Evolutionary conservation across 2,113 vertebrate species (phyloP), one percentile per base, ranked within the genome.

Genomic region (Larimichthys crocea): DNA sequence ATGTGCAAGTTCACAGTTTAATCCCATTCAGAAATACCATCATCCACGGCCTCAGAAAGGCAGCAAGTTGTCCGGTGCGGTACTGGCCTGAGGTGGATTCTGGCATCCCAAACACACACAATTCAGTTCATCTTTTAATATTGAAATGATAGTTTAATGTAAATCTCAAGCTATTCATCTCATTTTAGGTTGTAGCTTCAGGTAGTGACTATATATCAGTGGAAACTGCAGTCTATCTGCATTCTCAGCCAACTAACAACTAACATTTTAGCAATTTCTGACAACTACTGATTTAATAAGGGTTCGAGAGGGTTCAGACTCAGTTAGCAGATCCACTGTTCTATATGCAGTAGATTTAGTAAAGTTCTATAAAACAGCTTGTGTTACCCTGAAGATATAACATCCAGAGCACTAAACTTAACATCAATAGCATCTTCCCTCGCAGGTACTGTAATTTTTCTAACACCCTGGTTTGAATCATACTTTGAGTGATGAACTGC

Each of bases 381-480:
- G 50, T 80, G 14, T 46, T 11, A 11, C 2, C 46, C 65, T 4
- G 4, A 11, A 59, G 40, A 42, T 44, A 65, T 8, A 49, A 56
- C 44, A 78, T 10, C n/a, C 29, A 40, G 40, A 24, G 15, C 53
- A 24, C 10, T 24, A 20, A n/a, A 72, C 50, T 20, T 52, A 17
- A 29, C 53, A 81, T 74, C 71, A 55, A 3, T 55, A 24, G 11
- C 48, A 16, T 26, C 15, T 62, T 66, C 11, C 35, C 31, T 46
- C n/a, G 29, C 49, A 64, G 24, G 56, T 52, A 46, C 29, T 40
- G 26, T 63, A 74, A 61, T 75, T 73, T 79, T 60, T 35, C 62
- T 20, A 42, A 66, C 10, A 17, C 8, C 2, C 9, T 26, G 26
- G 4, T 60, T 24, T 1, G 12, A 61, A 49, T 66, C 57, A 35